Base-by-base conservation (phyloP, 2,113 vertebrate species). In the Chitala chitala region DNA sequence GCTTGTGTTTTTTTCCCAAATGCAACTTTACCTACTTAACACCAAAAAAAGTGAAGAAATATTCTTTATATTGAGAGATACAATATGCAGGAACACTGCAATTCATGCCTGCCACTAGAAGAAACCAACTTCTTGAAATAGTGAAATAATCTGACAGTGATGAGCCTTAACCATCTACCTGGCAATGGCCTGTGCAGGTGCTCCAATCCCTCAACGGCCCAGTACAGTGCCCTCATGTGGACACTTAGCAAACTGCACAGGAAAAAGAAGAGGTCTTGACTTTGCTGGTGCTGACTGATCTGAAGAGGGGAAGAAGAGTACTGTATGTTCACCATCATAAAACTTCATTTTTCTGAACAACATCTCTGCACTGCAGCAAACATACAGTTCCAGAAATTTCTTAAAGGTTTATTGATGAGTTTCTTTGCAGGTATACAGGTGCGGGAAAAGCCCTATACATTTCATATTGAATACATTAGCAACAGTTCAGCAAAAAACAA, bases 181-280 rank as follows among this genome's bases (percentile, higher is more conserved):
- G 78, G 77, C 17, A 82, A 71, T 48, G 88, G 82, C 58, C 77
- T 70, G 56, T 77, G 66, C 0, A 87, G 75, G 54, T 51, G 77
- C 69, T 59, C 78, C 65, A 98, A 89, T 48, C 87, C 90, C 0
- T 79, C n/a, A 0, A 84, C 84, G 0, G 92, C 86, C 73, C 87
- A 86, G 33, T 81, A 79, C 0, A 94, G 90, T 3, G 89, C 86
- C 78, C 85, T 87, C 84, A 98, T 86, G 73, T 91, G 42, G 0
- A 91, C 94, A 58, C 89, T 86, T 17, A 96, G 89, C 76, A 98
- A 89, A 36, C 85, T 88, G 81, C 94, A 94, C 48, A 99, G 91
- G 85, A 98, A 96, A 77, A 94, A 87, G 29, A 95, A 87, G 83
- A 95, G 86, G 59, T 91, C 87, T 0, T 92, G 92, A 61, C 91